Conservation (phyloP, 2,113 vertebrate species). For the Promerops cafer region DNA sequence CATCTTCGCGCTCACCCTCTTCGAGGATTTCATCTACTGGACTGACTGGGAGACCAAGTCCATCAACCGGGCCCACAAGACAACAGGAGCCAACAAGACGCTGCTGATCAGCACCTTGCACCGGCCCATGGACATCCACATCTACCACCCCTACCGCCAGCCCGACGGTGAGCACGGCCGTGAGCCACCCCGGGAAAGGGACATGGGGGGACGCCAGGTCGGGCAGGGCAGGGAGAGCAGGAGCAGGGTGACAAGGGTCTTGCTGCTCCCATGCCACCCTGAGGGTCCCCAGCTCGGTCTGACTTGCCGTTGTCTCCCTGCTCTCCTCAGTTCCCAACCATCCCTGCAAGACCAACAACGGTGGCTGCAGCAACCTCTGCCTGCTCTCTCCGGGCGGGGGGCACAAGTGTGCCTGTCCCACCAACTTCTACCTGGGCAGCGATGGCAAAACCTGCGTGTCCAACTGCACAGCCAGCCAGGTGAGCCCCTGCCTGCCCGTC, state of each 20-base stretch:
- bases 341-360: constrained; percentile 89
- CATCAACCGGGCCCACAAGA: constrained; percentile 94
- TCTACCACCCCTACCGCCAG: constrained; percentile 91
- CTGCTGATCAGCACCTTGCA: constrained; percentile 93
- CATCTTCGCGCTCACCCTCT: constrained; percentile 96
- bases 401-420: constrained; percentile 93
- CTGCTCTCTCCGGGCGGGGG: constrained; percentile 87
- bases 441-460: constrained; percentile 92
- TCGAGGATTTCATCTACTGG: constrained; percentile 98
- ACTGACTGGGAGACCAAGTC: constrained; percentile 99
- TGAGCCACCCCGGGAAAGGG: background rate
- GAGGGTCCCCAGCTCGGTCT: background rate
- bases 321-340: constrained; percentile 84
- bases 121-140: constrained; percentile 96
- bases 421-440: constrained; percentile 92
- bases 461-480: constrained; percentile 98
- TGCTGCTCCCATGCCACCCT: accelerated
- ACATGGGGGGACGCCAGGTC: accelerated
- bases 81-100: constrained; percentile 85
- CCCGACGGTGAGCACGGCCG: constrained; percentile 71
- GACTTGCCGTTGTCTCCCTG: background rate
- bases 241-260: background rate
- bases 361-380: constrained; percentile 94
- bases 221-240: background rate
- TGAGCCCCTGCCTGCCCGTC: background rate